Evolutionary conservation across 2,797 vertebrate genomes (phyloP), one percentile per base, ranked within the genome.

Genomic region (Alosa sapidissima): DNA sequence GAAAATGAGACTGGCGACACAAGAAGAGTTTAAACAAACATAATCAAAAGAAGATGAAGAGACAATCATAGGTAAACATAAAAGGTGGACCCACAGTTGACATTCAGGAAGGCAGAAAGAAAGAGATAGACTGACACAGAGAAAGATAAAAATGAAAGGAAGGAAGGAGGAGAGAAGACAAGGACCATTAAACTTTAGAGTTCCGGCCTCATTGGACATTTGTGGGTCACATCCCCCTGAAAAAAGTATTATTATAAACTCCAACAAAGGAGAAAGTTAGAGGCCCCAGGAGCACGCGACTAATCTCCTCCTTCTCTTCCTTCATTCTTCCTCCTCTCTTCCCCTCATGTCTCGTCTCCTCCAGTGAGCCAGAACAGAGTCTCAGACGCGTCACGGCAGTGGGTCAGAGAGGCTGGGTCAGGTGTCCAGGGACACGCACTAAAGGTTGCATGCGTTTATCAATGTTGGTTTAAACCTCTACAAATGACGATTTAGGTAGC

Each of bases 361-460:
- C n/a, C n/a, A 11, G 36, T 45, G 13, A 41, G 68, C 33, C 33
- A 41, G 36, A 75, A 41, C 33, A 41, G 13, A 41, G 62, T 65
- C 4, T 19, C 33, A 75, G 68, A 5, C 3, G 68, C 6, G 33
- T 45, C 68, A 16, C 33, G 13, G 13, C 36, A 75, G 33, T 16
- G 16, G 68, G 68, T 75, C 68, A 75, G 68, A 16, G 36, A 41
- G 68, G 16, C 68, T 75, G 36, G 68, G 68, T 41, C 41, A 75
- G 36, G 68, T 16, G 36, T 41, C 33, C 33, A 13, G 68, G 68
- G 68, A 75, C 68, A 0, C 68, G 16, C 68, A 41, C 13, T 36
- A 41, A 75, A 75, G 68, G 68, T 75, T 75, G 33, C 4, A 33
- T 45, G 36, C 68, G 68, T 75, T 75, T 75, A 75, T 75, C 68